Evolutionary conservation across 2,113 vertebrate species (phyloP), one percentile per base, ranked within the genome.

Genomic region (Oenanthe melanoleuca): DNA sequence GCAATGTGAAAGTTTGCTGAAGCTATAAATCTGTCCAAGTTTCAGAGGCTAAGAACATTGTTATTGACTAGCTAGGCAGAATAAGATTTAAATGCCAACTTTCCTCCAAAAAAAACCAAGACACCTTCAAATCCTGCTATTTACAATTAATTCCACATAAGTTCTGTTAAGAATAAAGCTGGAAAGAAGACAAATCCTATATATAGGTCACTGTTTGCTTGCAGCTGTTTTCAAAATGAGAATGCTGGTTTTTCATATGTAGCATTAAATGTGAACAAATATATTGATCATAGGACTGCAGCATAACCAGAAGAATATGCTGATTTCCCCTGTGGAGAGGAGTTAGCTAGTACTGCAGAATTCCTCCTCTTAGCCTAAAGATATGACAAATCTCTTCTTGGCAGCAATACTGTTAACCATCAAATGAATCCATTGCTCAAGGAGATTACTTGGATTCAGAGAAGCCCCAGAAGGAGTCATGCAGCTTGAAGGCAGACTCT

Each of bases 381-480:
- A 75, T 74, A 77, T 37, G 74, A 92, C 50, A 89, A 91, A 95
- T 93, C 71, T 85, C 69, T 71, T 92, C 64, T 86, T 95, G 90
- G 86, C 94, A 96, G 90, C 50, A 89, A 34, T 69, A 70, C n/a
- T n/a, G 56, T 81, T 77, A 95, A 88, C 79, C 60, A 45, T 70
- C 90, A 93, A 94, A 63, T 77, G 84, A 96, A 93, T 92, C 86
- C 79, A 81, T 75, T 91, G 74, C 92, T 88, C 78, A 75, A 79
- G 67, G 72, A 96, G 85, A 93, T 93, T 84, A 88, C 70, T 95
- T 91, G 80, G 89, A 91, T 92, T 89, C 80, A 83, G 66, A 96
- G 77, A 70, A 66, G 25, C 69, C 94, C 94, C 94, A 92, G 70
- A 88, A 92, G 90, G 88, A 91, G 6, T 40, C 55, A 20, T 31